A percentile compares a stretch with the other conserved stretches of the same genome.
These are phyloP conservation scores for Azorinus chamasolen DNA, from an alignment of 2,888 invertebrate genomes.

Conservation along the genomic window DNA sequence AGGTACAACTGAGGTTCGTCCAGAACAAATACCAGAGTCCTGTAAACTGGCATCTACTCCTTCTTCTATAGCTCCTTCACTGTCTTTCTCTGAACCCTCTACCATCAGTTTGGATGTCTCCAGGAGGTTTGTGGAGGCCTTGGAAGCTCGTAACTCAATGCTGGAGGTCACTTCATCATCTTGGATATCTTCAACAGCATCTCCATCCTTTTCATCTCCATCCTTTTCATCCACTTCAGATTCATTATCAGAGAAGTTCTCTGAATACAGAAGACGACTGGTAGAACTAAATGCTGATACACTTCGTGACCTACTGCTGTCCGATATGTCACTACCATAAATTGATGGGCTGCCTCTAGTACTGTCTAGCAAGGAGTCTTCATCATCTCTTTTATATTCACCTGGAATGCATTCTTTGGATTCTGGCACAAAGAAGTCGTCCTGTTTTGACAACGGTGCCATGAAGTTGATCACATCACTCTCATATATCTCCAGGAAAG, in stretches of 20 bases:
- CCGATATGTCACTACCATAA: constrained; percentile 29
- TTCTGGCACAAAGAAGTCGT: constrained; percentile 87
- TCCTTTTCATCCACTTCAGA: constrained; percentile 45
- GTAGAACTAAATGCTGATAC: constrained; percentile 38
- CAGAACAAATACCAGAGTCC: constrained; percentile 66
- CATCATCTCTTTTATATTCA: constrained; percentile 50
- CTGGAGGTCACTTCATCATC: constrained; percentile 54
- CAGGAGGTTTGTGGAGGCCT: constrained; percentile 46
- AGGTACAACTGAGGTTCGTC: constrained; percentile 55
- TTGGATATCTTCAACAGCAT: constrained; percentile 37
- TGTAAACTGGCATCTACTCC: constrained; percentile 15
- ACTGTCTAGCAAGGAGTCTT: constrained; percentile 31
- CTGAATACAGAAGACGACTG: constrained; percentile 23
- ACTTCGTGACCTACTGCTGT: constrained; percentile 36
- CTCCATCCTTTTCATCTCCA: constrained; percentile 2
- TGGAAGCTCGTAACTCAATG: constrained; percentile 43
- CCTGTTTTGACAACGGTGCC: constrained; percentile 87
- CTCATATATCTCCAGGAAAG: constrained; percentile 87
- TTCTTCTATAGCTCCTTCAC: constrained; percentile 9
- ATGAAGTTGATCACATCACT: constrained; percentile 85
- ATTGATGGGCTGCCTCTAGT: constrained; percentile 14
- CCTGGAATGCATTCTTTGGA: constrained; percentile 64
- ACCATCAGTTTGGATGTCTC: constrained; percentile 26
- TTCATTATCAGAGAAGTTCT: constrained; percentile 41
- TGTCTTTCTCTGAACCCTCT: constrained; percentile 11